Evolutionary conservation across 1,140 invertebrate species (phyloP).

Genomic region (Diabrotica virgifera): DNA sequence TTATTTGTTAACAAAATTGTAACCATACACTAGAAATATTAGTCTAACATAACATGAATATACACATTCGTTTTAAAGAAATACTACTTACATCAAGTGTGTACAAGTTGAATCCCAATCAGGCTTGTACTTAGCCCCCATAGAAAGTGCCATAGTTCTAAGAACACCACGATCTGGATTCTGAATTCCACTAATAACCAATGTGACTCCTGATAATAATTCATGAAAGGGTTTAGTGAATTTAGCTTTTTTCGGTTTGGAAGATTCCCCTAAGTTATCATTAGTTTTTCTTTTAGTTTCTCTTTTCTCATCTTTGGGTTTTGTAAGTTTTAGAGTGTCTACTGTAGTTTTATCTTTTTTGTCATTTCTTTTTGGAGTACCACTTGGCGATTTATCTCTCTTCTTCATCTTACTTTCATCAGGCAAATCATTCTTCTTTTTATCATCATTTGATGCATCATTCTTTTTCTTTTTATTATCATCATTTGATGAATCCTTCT

Average conservation of each 20-base stretch:
- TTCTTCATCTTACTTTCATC: conserved; percentile 10
- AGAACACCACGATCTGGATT: conserved; percentile 73
- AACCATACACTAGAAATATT: too few species aligned
- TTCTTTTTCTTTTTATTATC: conserved; percentile 15
- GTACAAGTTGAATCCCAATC: conserved; percentile 76
- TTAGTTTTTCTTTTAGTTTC: conserved; percentile 21
- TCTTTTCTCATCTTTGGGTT: neutral
- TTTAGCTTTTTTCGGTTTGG: conserved; percentile 13
- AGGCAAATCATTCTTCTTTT: conserved; percentile 20
- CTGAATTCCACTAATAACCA: conserved; percentile 82
- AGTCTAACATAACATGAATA: too few species aligned
- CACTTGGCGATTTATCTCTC: conserved; percentile 10
- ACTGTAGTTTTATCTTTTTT: too few species aligned
- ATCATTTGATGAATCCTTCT: neutral
- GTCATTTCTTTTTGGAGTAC: neutral
- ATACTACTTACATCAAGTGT: conserved; percentile 72
- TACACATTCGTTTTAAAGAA: too few species aligned
- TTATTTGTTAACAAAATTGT: too few species aligned
- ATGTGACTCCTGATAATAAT: conserved; percentile 64
- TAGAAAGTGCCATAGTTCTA: conserved; percentile 64
- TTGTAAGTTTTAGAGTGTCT: too few species aligned
- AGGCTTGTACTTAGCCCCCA: conserved; percentile 77
- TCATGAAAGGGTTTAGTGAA: conserved; percentile 54
- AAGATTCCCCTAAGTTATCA: too few species aligned
- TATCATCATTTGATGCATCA: neutral